Evolutionary conservation across 2,797 vertebrate genomes (phyloP), one percentile per base, ranked within the genome.

Genomic region (Phataginus tetradactyla): DNA sequence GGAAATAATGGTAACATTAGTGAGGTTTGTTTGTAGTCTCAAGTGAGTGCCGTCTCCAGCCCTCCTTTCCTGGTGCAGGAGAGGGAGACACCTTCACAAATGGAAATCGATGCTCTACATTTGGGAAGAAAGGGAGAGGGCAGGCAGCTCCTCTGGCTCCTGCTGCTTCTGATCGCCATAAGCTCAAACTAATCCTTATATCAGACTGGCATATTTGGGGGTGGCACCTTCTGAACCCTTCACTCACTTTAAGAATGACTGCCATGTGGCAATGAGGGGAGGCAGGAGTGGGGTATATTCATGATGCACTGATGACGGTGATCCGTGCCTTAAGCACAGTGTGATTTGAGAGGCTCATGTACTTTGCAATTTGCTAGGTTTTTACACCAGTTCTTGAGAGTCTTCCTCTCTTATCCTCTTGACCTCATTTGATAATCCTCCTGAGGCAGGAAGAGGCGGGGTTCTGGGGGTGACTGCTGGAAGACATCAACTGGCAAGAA

Each of bases 281-380:
- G 10, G 13, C 0, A 5, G 27, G 0, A 15, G n/a, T n/a, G 25
- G 18, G 12, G 49, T 27, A 3, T 7, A 7, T 34, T 64, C 45
- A 63, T 12, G 15, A 49, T 27, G 34, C 34, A 15, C 51, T 14
- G 8, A 51, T 7, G 34, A 90, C 2, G 17, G 15, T 34, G 23
- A 39, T 45, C 55, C 21, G 1, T 7, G 12, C 42, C 59, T 10
- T 18, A 45, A 74, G 66, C 6, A 79, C 78, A 69, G n/a, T 51
- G 42, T 42, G 55, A 63, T 69, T 49, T 63, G 49, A 86, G 39
- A 49, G 23, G 57, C 18, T 42, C 25, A 23, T 21, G 21, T 74
- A 34, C 71, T 42, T 21, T 25, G 81, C 15, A 20, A 66, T 37
- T 61, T 63, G 37, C n/a, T 21, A 21, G 21, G 49, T 15, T 66